Base-by-base conservation (phyloP, 2,797 vertebrate genomes). In the Poeciliopsis paucimaculata region DNA sequence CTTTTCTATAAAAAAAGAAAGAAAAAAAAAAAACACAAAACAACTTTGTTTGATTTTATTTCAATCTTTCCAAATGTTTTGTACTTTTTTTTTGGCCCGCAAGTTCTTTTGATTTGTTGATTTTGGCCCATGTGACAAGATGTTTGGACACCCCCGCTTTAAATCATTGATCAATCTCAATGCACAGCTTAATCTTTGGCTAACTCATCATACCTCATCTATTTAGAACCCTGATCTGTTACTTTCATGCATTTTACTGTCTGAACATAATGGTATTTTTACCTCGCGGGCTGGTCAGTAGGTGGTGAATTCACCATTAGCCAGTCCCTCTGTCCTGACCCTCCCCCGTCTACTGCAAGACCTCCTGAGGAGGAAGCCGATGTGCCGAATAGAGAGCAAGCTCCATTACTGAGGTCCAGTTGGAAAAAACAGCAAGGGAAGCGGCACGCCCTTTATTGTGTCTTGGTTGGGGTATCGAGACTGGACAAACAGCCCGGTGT, bases 401-500 rank as follows among this genome's bases (percentile, higher is more conserved):
- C 87, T 0, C 94, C 91, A 97, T 97, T 97, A 96, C 96, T 94
- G 96, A 96, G 91, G 93, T 92, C 87, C 88, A 95, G 94, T 96
- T 94, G 96, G 91, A 15, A 97, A 93, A 97, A 97, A 96, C 95
- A 96, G 49, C 77, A 84, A 43, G 95, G 96, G 97, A 98, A 97
- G 95, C 93, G 92, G 93, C 94, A 95, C 96, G 72, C 97, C 96
- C 96, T 96, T 94, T 96, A 97, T 96, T 97, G 96, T 97, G 95
- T 94, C 89, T 94, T 86, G 87, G 86, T 87, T 88, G 92, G 91
- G 92, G 93, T 87, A 91, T 95, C 87, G 91, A 84, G 93, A 87
- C 93, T 95, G 94, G 92, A 94, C 92, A 94, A 94, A 95, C 94
- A 95, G 91, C 80, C 83, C 49, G 49, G 84, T 73, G 85, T 93